Evolutionary conservation across 2,888 invertebrate species (phyloP), one percentile per base, ranked within the genome.

Genomic region (Megaustenia siamemsis): DNA sequence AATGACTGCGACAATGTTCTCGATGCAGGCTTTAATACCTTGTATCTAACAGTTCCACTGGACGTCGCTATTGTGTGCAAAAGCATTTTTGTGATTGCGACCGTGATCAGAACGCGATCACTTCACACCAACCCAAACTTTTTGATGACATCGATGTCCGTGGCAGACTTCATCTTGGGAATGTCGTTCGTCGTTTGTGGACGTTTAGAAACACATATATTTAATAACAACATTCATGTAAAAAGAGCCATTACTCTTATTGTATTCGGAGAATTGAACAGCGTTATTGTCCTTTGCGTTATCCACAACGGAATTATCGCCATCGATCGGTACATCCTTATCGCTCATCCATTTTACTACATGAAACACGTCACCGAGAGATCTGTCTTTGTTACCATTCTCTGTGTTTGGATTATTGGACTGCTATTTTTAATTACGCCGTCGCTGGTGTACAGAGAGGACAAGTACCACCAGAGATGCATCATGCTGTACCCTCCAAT

Each of bases 251-350:
- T 78, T 38, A n/a, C 32, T 38, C 43, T 53, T 60, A 73, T 40
- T 1, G 24, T 40, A 28, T 56, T 60, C 71, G 1, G 56, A 53
- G 28, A 15, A 56, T 45, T 49, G 2, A 24, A 60, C 43, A 21
- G 0, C 21, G 5, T 28, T 73, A 40, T 56, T 63, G 21, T 60
- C 18, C 18, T 56, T 32, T 43, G 73, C 15, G 1, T 56, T 0
- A 43, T 35, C 21, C 73, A 82, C 21, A 82, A 73, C 32, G 32
- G 43, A 15, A 18, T 73, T 12, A 43, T 73, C 32, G 82, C 82
- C 3, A 40, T 73, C 18, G 73, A 82, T 21, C 73, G 73, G 21
- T 82, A 82, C 43, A 82, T 82, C 10, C n/a, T 43, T 43, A 73
- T 73, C 0, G 56, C 15, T 12, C 32, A 73, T 24, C 82, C 73